Evolutionary conservation across 2,888 invertebrate genomes (phyloP).

Genomic region (Drosophila yooni): DNA sequence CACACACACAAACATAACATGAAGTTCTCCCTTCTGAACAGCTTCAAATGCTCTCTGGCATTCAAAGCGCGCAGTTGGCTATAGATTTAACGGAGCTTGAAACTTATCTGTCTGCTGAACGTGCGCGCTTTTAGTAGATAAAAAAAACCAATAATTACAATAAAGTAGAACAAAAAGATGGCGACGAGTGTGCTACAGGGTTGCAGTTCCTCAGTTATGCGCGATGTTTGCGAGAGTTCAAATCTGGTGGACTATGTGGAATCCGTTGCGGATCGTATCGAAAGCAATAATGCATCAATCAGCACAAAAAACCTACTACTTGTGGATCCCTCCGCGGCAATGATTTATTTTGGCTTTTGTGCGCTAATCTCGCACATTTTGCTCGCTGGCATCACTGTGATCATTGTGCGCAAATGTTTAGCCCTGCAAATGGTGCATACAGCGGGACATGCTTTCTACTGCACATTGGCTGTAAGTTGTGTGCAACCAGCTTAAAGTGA

Average conservation of each 20-base stretch:
- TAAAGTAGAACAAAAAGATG: conserved; percentile 36
- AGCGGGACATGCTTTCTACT: conserved; percentile 83
- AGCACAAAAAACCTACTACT: neutral
- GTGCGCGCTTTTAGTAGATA: conserved; percentile 60
- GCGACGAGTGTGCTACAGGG: conserved; percentile 29
- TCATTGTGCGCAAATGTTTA: conserved; percentile 71
- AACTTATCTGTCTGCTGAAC: conserved; percentile 54
- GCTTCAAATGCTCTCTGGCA: conserved; percentile 58
- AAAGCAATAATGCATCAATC: conserved; percentile 14
- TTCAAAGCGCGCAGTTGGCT: conserved; percentile 48
- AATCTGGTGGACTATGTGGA: conserved; percentile 26
- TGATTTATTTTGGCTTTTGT: conserved; percentile 66
- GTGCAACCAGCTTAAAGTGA: neutral
- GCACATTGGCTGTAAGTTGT: conserved; percentile 82
- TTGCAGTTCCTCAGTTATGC: conserved; percentile 44
- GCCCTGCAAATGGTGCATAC: conserved; percentile 79
- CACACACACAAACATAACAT: conserved; percentile 9
- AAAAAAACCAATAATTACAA: conserved; percentile 8
- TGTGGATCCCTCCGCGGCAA: conserved; percentile 31
- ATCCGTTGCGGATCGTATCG: neutral
- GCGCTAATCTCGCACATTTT: conserved; percentile 59
- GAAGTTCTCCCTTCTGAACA: conserved; percentile 31
- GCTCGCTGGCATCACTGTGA: conserved; percentile 59
- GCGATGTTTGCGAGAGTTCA: conserved; percentile 41
- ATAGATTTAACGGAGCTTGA: conserved; percentile 1